Conservation (phyloP, 2,797 vertebrate species). For the Prunella strophiata region DNA sequence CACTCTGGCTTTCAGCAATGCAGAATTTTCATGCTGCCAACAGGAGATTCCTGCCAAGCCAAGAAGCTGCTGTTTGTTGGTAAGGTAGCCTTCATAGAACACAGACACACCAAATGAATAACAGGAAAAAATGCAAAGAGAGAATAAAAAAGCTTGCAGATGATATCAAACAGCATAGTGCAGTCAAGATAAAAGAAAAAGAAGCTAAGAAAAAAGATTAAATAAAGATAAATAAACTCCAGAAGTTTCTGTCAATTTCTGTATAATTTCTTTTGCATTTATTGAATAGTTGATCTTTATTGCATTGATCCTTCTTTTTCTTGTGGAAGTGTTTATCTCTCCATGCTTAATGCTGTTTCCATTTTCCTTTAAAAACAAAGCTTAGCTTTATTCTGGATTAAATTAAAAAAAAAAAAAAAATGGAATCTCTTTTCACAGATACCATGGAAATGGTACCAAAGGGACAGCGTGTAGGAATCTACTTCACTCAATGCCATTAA, state of each 20-base stretch:
- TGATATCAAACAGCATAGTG: background rate
- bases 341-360: background rate
- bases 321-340: background rate
- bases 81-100: background rate
- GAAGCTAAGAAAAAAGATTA: background rate
- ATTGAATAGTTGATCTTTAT: background rate
- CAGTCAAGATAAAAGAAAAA: background rate
- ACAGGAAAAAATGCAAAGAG: background rate
- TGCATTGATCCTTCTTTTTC: background rate
- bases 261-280: background rate
- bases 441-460: background rate
- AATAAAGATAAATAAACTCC: background rate
- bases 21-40: background rate
- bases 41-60: background rate
- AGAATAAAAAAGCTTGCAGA: background rate
- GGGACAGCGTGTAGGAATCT: rapidly evolving
- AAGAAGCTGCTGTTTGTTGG: background rate
- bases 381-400: background rate
- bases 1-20: background rate
- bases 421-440: background rate
- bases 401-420: background rate
- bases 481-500: background rate
- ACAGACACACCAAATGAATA: background rate
- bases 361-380: background rate
- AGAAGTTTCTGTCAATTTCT: background rate